Evolutionary conservation across 2,797 vertebrate species (phyloP).

Genomic region (Anas capensis): DNA sequence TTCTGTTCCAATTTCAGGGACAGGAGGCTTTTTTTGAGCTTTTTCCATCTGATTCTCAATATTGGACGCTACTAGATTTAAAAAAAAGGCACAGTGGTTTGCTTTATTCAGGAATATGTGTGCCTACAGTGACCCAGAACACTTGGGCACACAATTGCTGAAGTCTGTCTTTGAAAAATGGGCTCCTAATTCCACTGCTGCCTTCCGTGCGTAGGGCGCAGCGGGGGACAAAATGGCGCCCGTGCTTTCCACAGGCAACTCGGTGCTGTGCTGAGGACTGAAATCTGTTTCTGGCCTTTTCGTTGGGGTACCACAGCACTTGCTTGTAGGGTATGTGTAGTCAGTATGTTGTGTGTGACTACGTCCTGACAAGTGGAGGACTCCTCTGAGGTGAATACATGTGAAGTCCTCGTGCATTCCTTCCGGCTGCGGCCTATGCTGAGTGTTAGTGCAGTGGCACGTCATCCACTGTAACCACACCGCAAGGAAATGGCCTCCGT

Average conservation of each 20-base stretch:
- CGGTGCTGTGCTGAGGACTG: not conserved
- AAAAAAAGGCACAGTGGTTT: not conserved
- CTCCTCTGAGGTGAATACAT: not conserved
- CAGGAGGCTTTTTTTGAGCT: not conserved
- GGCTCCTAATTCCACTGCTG: not conserved
- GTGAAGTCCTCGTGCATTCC: not conserved
- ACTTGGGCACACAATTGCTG: fast-evolving
- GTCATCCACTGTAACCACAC: not conserved
- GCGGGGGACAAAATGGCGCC: not conserved
- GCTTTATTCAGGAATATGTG: fast-evolving
- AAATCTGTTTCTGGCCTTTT: not conserved
- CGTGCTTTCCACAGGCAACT: not conserved
- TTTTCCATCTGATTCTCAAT: not conserved
- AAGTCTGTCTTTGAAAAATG: not conserved
- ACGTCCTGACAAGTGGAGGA: not conserved
- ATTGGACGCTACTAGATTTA: fast-evolving
- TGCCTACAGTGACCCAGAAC: not conserved
- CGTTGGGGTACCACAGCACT: not conserved
- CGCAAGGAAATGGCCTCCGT: not conserved
- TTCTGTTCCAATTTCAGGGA: not conserved
- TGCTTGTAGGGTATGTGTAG: not conserved
- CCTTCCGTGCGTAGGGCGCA: fast-evolving
- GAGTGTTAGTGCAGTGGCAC: not conserved
- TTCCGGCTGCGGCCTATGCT: not conserved
- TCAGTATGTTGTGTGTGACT: not conserved